Percentiles rank a stretch among this genome's conserved stretches.
These are phyloP conservation scores for Caenorhabditis sp. DNA, from an alignment of 2,888 invertebrate species.

Conservation along the genomic window DNA sequence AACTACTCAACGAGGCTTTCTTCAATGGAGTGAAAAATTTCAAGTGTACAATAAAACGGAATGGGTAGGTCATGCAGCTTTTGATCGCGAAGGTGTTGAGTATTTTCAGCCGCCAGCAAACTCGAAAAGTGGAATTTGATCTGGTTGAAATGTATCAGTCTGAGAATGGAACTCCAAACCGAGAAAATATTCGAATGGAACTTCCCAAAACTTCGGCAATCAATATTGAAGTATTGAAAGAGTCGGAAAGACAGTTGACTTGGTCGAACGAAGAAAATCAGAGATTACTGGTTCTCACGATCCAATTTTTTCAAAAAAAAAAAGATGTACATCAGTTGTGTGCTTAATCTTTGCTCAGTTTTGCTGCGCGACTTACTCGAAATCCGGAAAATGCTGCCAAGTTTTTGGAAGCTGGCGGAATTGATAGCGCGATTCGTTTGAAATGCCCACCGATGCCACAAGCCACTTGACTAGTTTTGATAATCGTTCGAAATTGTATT, in stretches of 20 bases:
- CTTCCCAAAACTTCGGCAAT: slow-evolving; percentile 12
- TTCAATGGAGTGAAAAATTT: slow-evolving; percentile 21
- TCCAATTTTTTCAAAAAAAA: slow-evolving; percentile 13
- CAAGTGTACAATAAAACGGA: background rate
- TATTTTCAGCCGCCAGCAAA: slow-evolving; percentile 21
- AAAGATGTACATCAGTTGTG: slow-evolving; percentile 34
- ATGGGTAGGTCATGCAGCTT: background rate
- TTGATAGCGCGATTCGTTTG: slow-evolving; percentile 36
- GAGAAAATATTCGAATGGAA: slow-evolving; percentile 18
- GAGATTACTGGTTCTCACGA: slow-evolving; percentile 12
- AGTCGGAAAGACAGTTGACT: slow-evolving; percentile 12
- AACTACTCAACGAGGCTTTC: slow-evolving; percentile 38
- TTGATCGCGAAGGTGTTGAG: too few relatives aligned
- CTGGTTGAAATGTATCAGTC: slow-evolving; percentile 32
- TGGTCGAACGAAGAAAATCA: slow-evolving; percentile 20
- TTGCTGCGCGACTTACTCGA: slow-evolving; percentile 52
- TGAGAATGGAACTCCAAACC: background rate
- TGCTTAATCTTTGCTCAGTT: slow-evolving; percentile 53
- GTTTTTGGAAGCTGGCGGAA: slow-evolving; percentile 49
- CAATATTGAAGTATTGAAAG: slow-evolving; percentile 13
- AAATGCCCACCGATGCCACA: slow-evolving; percentile 33
- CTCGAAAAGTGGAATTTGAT: slow-evolving; percentile 24
- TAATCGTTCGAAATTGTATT: slow-evolving; percentile 61
- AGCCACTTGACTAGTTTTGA: slow-evolving; percentile 40
- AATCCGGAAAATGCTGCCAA: slow-evolving; percentile 36